Percentiles rank a stretch among this genome's conserved stretches.
Conservation (phyloP, 2,888 invertebrate genomes). For the Lasioglossum vierecki region DNA sequence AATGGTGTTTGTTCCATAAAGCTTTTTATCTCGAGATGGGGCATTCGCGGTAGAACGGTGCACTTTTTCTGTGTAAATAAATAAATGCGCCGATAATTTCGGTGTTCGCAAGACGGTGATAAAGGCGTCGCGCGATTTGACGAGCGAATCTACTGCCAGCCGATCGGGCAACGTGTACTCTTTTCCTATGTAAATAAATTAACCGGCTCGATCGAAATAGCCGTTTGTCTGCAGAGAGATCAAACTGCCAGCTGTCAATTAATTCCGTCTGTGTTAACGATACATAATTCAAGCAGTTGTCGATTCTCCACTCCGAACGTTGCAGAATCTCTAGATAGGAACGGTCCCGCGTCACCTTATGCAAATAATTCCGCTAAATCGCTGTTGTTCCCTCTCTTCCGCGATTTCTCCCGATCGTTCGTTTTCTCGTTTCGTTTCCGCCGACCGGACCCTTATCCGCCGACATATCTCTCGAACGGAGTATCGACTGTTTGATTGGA, state of each 20-base stretch:
- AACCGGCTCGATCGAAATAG: background rate
- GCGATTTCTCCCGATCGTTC: slow-evolving; percentile 2
- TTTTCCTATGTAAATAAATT: background rate
- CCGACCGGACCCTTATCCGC: slow-evolving; percentile 31
- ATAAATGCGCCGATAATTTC: background rate
- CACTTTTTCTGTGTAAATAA: slow-evolving; percentile 2
- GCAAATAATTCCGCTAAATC: slow-evolving; percentile 44
- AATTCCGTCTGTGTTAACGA: slow-evolving; percentile 27
- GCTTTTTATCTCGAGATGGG: background rate
- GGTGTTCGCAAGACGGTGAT: background rate
- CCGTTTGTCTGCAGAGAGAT: background rate
- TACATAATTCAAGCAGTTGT: slow-evolving; percentile 25
- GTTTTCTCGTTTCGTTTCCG: slow-evolving; percentile 5
- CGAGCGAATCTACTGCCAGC: background rate
- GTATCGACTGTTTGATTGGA: slow-evolving; percentile 47
- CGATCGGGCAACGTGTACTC: background rate
- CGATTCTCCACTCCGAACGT: slow-evolving; percentile 13
- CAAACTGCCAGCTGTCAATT: slow-evolving; percentile 25
- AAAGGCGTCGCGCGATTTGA: background rate
- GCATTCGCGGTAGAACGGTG: background rate
- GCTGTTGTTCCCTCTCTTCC: background rate
- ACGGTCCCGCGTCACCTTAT: slow-evolving; percentile 15
- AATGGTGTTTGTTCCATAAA: slow-evolving; percentile 7
- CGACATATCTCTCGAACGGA: slow-evolving; percentile 14
- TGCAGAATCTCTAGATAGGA: slow-evolving; percentile 30